Base-by-base conservation (phyloP, 2,797 vertebrate genomes). In the Hyperoplus lanceolatus region DNA sequence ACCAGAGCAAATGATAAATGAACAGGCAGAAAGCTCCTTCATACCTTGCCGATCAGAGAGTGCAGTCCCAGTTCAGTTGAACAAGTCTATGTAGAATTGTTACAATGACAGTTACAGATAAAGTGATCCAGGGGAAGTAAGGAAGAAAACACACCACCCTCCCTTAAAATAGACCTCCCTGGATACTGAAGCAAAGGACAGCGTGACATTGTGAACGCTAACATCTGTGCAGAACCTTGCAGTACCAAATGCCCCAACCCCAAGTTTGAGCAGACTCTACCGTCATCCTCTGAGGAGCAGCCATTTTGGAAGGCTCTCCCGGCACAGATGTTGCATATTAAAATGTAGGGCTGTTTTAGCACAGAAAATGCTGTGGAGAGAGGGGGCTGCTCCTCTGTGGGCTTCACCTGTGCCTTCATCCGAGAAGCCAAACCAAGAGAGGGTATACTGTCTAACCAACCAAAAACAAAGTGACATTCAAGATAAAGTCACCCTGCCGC, bases 251-350 rank as follows among this genome's bases (percentile, higher is more conserved):
- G 92, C 90, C 93, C 95, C 94, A 89, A 92, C 93, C 93, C 90
- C 86, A 95, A 94, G 93, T 95, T 94, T 94, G 89, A 95, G 94
- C 95, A 95, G 95, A 95, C 93, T 95, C 94, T 90, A 85, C 89
- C 92, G 92, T 94, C 94, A 92, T 94, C 94, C 95, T 96, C 96
- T 91, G 92, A 96, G 96, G 95, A 96, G 92, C 95, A 95, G 95
- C 95, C 95, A 95, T 96, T 96, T 96, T 96, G 95, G 95, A 96
- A 93, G 87, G 90, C 92, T 95, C 93, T 94, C 94, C 93, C 89
- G 92, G 94, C 95, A 96, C 96, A 96, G 95, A 96, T 96, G 96
- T 96, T 96, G 95, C 95, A 95, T 96, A 95, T 96, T 95, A 96
- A 95, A 95, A 96, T 95, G 94, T 95, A 93, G 94, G 93, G 91